phyloP scores from a whole-genome alignment of 2,888 invertebrate species.

The Eupeodes latifasciatus region DNA sequence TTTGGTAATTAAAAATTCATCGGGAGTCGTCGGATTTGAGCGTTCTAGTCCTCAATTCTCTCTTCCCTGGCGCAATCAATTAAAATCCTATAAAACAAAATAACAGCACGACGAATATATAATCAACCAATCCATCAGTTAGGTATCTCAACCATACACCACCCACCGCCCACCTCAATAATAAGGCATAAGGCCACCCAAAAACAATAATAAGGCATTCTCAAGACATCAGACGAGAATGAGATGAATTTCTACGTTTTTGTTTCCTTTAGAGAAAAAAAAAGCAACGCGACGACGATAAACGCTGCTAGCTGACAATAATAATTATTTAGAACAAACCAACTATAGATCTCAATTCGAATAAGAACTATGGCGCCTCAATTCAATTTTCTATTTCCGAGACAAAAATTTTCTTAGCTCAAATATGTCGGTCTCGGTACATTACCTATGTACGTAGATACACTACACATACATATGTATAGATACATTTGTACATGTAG shows the following conservation, averaged over 20 bases:
- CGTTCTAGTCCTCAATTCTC: not conserved
- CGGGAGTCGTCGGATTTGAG: not conserved
- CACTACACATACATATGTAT: no score
- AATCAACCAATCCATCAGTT: constrained; percentile 28
- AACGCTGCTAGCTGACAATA: not conserved
- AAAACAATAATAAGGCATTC: constrained; percentile 22
- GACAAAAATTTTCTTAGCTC: constrained; percentile 17
- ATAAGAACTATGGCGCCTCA: constrained; percentile 76
- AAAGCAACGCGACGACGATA: not conserved
- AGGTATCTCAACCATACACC: not conserved
- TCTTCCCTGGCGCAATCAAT: constrained; percentile 50
- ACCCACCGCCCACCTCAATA: not conserved
- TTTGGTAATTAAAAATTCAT: constrained; percentile 31
- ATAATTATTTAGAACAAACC: constrained; percentile 62
- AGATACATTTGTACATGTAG: no score
- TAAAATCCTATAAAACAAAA: constrained; percentile 71
- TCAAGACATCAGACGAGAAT: constrained; percentile 1
- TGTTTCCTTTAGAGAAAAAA: not conserved
- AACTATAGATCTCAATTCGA: constrained; percentile 66
- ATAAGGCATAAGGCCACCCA: not conserved
- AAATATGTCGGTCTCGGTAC: no score
- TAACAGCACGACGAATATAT: constrained; percentile 46
- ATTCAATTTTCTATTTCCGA: constrained; percentile 75
- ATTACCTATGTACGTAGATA: no score
- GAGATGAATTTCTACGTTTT: not conserved